Evolutionary conservation across 23 tunicate genomes (phyloP), one percentile per base, ranked within the genome.

Genomic region (Diplosoma virens): DNA sequence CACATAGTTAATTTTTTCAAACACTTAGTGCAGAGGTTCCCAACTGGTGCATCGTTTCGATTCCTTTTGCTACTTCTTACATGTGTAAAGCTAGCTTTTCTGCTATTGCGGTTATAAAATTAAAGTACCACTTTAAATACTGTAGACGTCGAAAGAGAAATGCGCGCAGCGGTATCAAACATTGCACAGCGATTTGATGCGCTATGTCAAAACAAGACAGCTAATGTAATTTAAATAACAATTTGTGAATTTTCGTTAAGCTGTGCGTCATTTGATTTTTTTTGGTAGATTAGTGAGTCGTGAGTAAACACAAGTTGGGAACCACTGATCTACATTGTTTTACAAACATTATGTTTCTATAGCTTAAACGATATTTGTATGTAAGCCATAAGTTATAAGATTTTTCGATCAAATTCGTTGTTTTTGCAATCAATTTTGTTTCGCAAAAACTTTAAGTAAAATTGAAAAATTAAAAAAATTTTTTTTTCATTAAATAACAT

Each of bases 121-220:
- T 35, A 30, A 28, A 63, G 34, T 63, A 30, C 21, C 22, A 4
- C 23, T 55, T 35, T 6, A 29, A 63, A 11, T 63, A 45, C 11
- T 11, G 16, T 45, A 16, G 34, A 63, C 21, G 36, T 63, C n/a
- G 34, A 63, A 63, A 6, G 69, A 16, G 69, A 63, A 30, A 63
- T 63, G 69, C 69, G 69, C 36, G 7, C 29, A 26, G 36, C 69
- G n/a, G 36, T 63, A 11, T 63, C 69, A 63, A 63, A 28, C 69
- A 63, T 63, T 28, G 34, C 69, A 63, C 69, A 6, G 21, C 69
- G 34, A 30, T 63, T 63, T 63, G 69, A 63, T 25, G 36, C 7
- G 34, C 34, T 63, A 6, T 63, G 69, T 35, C 34, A 5, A 28
- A 63, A 63, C 36, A 7, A 63, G 29, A 29, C 9, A 63, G 69